These are phyloP conservation scores for Stylophora pistillata DNA, from an alignment of 64 coral and sea anemone genomes.

Conservation along the genomic window DNA sequence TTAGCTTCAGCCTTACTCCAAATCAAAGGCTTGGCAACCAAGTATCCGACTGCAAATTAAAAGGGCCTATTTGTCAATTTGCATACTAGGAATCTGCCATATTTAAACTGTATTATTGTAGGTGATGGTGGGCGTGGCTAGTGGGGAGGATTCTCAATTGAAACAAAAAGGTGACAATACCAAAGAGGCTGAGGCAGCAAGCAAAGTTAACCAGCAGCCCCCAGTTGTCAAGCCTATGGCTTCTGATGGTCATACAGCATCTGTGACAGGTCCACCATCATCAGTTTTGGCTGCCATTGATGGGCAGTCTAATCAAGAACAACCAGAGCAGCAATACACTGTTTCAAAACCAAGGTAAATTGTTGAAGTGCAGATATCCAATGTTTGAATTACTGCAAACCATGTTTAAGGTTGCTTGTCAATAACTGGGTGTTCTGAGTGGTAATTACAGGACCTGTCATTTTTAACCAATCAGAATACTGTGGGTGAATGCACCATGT, in stretches of 20 bases:
- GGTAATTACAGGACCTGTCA: too few relatives aligned
- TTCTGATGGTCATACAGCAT: neutral
- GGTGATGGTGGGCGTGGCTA: neutral
- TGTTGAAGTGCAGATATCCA: neutral
- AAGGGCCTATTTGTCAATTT: too few relatives aligned
- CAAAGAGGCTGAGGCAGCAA: neutral
- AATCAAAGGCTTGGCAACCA: too few relatives aligned
- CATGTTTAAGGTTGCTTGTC: too few relatives aligned
- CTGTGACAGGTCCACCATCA: neutral
- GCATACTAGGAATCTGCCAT: neutral
- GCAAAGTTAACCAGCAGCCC: neutral
- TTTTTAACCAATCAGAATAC: too few relatives aligned
- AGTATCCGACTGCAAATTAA: too few relatives aligned
- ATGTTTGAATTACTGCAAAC: neutral
- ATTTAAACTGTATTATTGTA: neutral
- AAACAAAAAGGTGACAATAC: neutral
- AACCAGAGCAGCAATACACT: neutral
- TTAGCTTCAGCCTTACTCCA: too few relatives aligned
- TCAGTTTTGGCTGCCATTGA: neutral
- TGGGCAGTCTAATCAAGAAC: neutral
- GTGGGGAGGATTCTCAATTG: neutral
- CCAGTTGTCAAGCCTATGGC: neutral
- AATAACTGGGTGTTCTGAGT: too few relatives aligned
- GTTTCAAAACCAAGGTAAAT: slow-evolving; percentile 21
- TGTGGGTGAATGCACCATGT: too few relatives aligned